These are phyloP conservation scores for Argyresthia albistria DNA, from an alignment of 2,888 invertebrate genomes.

Conservation along the genomic window DNA sequence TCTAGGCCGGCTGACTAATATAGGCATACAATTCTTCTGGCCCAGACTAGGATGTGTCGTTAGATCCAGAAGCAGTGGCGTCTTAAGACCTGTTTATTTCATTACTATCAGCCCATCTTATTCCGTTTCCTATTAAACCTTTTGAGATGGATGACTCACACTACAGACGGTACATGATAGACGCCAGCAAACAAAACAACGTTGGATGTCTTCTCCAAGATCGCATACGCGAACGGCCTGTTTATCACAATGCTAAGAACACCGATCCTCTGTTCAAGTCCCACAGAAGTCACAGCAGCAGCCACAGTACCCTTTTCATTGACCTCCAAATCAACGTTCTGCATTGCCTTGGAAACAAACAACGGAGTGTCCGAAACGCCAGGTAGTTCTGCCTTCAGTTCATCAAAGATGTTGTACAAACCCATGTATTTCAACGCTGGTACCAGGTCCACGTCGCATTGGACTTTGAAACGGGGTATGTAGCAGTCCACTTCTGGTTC, in stretches of 20 bases:
- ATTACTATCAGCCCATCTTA: no score
- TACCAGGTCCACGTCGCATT: slow-evolving; percentile 58
- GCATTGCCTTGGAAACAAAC: slow-evolving; percentile 74
- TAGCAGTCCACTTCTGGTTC: slow-evolving; percentile 70
- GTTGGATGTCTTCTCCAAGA: slow-evolving; percentile 73
- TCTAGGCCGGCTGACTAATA: no score
- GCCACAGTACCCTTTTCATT: slow-evolving; percentile 83
- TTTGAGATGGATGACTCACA: neutral
- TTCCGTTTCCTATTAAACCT: no score
- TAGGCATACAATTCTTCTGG: no score
- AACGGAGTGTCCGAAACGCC: slow-evolving; percentile 71
- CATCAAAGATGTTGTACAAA: slow-evolving; percentile 75
- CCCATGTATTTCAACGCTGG: slow-evolving; percentile 69
- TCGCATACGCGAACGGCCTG: slow-evolving; percentile 77
- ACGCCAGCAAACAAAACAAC: slow-evolving; percentile 76
- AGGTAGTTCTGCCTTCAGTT: slow-evolving; percentile 66
- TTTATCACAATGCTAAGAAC: slow-evolving; percentile 75
- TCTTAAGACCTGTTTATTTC: no score
- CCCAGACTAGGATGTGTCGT: no score
- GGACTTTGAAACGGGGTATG: slow-evolving; percentile 73
- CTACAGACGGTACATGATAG: slow-evolving; percentile 34
- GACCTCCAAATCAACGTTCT: slow-evolving; percentile 81
- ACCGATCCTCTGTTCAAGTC: slow-evolving; percentile 52
- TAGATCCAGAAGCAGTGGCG: no score
- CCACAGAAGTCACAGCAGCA: slow-evolving; percentile 70